Conservation (phyloP, 2,113 vertebrate species). For the Cairina moschata region DNA sequence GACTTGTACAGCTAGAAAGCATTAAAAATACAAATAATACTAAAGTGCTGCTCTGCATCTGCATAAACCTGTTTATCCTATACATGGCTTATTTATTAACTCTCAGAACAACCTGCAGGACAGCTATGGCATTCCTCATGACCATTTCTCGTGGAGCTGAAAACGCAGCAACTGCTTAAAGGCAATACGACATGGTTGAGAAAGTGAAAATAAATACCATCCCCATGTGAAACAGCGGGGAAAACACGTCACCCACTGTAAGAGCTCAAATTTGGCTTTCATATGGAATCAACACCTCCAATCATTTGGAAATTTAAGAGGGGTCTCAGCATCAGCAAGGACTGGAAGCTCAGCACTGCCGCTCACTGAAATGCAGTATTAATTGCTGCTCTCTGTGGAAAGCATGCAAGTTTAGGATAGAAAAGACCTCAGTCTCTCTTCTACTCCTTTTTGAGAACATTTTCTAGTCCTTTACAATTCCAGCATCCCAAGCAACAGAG, state of each 20-base stretch:
- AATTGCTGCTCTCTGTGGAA: neutral
- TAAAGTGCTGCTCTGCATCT: constrained; percentile 18
- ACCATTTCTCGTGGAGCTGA: neutral
- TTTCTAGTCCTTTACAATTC: neutral
- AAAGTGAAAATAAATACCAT: constrained; percentile 34
- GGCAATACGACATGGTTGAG: neutral
- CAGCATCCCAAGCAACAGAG: neutral
- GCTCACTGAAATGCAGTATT: neutral
- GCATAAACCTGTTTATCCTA: constrained; percentile 60
- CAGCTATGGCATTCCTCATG: constrained; percentile 50
- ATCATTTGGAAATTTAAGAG: neutral
- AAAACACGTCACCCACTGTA: neutral
- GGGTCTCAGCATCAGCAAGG: neutral
- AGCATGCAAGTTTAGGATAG: fast-evolving
- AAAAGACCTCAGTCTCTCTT: neutral
- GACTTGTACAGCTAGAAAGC: neutral
- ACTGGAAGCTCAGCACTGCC: fast-evolving
- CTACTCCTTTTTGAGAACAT: neutral
- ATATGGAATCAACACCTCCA: neutral
- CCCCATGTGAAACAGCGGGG: neutral
- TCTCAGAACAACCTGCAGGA: constrained; percentile 30
- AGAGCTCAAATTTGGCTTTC: neutral
- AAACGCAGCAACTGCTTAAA: constrained; percentile 1
- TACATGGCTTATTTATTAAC: constrained; percentile 63
- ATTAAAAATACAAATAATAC: constrained; percentile 37